Percentiles rank a stretch among this genome's conserved stretches.
Conservation (phyloP, 2,888 invertebrate genomes). For the Heteromyza rotundicornis region DNA sequence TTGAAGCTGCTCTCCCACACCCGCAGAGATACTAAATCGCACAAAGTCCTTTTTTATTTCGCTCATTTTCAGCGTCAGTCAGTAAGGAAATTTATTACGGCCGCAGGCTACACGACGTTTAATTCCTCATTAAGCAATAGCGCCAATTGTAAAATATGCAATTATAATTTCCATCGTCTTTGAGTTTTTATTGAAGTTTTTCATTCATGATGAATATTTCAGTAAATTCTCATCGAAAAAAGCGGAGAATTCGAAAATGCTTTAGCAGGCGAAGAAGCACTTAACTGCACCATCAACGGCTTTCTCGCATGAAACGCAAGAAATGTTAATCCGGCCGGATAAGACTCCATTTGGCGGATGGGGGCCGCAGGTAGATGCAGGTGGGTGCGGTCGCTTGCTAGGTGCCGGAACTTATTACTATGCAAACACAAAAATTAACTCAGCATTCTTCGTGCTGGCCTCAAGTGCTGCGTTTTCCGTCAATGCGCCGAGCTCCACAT, state of each 20-base stretch:
- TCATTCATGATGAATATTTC: neutral
- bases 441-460: neutral
- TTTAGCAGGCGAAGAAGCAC: neutral
- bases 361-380: neutral
- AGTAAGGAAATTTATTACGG: neutral
- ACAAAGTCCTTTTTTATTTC: too few species aligned
- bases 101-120: neutral
- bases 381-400: neutral
- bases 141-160: conserved; percentile 60
- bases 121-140: conserved; percentile 17
- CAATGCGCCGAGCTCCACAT: neutral
- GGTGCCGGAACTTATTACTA: conserved; percentile 1
- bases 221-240: neutral
- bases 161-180: conserved; percentile 55
- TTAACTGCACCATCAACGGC: too few species aligned
- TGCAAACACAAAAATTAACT: conserved; percentile 4
- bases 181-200: conserved; percentile 31
- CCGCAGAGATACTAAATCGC: too few species aligned
- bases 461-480: neutral
- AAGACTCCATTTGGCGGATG: conserved; percentile 19
- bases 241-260: neutral
- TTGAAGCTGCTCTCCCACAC: too few species aligned
- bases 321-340: conserved; percentile 28
- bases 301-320: conserved; percentile 17
- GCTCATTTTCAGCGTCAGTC: too few species aligned